Percentiles rank a stretch among this genome's conserved stretches.
phyloP scores from a whole-genome alignment of 2,888 invertebrate species.

The Hoplodrina ambigua region DNA sequence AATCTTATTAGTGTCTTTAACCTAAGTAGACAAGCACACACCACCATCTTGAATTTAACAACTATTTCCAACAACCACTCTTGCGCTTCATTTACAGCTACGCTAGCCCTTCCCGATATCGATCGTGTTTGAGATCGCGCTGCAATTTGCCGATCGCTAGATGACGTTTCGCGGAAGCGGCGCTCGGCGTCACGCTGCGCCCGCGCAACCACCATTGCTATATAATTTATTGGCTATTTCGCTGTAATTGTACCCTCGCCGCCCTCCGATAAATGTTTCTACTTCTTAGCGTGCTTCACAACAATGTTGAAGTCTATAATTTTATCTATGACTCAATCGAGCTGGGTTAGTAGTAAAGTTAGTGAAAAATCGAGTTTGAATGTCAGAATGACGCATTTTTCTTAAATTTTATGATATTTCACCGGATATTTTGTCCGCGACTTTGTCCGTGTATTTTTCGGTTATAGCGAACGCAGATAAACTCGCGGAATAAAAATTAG shows the following conservation, averaged over 20 bases:
- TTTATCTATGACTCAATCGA: constrained; percentile 60
- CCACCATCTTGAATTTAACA: constrained; percentile 5
- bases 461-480: no score
- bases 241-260: constrained; percentile 84
- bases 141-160: constrained; percentile 84
- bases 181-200: constrained; percentile 83
- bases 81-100: constrained; percentile 53
- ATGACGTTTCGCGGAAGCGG: constrained; percentile 86
- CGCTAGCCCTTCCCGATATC: constrained; percentile 69
- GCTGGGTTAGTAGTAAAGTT: constrained; percentile 9
- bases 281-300: constrained; percentile 62
- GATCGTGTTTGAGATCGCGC: constrained; percentile 82
- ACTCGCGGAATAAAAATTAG: no score
- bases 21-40: not conserved
- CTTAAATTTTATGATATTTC: no score
- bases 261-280: constrained; percentile 77
- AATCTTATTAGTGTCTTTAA: constrained; percentile 17
- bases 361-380: constrained; percentile 12
- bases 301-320: constrained; percentile 68
- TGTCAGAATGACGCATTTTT: constrained; percentile 10
- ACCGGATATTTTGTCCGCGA: no score
- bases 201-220: constrained; percentile 72
- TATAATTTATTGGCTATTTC: constrained; percentile 81
- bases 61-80: constrained; percentile 34
- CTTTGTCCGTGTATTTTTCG: no score